phyloP scores from a whole-genome alignment of 2,888 invertebrate genomes.

The Patella caerulea region DNA sequence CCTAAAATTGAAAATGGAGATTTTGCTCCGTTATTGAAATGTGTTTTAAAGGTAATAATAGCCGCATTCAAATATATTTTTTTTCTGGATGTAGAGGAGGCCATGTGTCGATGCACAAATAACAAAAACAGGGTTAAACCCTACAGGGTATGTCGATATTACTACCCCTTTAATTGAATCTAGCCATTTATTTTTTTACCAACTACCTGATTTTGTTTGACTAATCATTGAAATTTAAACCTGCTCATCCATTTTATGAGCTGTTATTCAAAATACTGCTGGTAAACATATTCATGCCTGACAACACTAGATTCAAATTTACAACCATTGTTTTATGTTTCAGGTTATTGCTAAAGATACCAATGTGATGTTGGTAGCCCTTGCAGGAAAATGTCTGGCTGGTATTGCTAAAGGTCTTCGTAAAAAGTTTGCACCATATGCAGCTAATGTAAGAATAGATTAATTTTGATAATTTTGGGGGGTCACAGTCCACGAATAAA shows the following conservation, averaged over 20 bases:
- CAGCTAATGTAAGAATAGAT: slow-evolving; percentile 70
- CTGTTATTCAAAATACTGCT: too few species aligned
- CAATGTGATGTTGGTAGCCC: slow-evolving; percentile 92
- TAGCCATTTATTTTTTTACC: too few species aligned
- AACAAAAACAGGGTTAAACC: too few species aligned
- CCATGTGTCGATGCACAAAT: too few species aligned
- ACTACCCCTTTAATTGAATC: too few species aligned
- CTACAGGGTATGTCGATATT: too few species aligned
- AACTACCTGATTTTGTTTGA: too few species aligned
- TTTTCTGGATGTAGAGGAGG: slow-evolving; percentile 1
- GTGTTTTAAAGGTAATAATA: slow-evolving; percentile 83
- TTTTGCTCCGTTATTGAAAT: slow-evolving; percentile 89
- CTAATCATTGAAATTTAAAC: too few species aligned
- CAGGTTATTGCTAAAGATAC: slow-evolving; percentile 93
- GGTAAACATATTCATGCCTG: too few species aligned
- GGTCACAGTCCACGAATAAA: neutral
- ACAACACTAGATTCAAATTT: too few species aligned
- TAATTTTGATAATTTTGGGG: neutral
- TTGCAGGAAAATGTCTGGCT: slow-evolving; percentile 87
- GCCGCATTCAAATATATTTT: neutral
- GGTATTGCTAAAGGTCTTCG: slow-evolving; percentile 88
- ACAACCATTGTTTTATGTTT: neutral
- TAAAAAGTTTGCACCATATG: slow-evolving; percentile 88
- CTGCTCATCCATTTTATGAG: too few species aligned
- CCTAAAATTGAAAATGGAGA: slow-evolving; percentile 93